Conservation (phyloP, 1,140 invertebrate genomes). For the Sycobia sp. region DNA sequence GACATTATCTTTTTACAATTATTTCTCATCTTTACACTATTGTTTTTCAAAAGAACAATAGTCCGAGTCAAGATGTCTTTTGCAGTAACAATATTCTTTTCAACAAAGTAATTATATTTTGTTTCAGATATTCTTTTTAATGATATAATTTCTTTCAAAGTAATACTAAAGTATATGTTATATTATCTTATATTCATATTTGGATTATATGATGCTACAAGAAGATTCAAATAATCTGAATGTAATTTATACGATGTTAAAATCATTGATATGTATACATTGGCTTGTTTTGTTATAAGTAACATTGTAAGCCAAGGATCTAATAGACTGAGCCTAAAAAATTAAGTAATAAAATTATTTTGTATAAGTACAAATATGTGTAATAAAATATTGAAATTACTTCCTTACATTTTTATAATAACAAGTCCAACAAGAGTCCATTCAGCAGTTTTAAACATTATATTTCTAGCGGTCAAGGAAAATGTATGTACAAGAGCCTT, state of each 20-base stretch:
- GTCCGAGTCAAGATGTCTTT: too few species aligned
- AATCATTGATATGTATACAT: constrained; percentile 56
- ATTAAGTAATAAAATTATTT: constrained; percentile 4
- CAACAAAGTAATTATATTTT: too few species aligned
- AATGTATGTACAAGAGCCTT: constrained; percentile 57
- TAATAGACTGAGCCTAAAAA: constrained; percentile 55
- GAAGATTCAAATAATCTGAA: constrained; percentile 53
- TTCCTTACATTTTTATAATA: constrained; percentile 60
- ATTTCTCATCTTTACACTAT: too few species aligned
- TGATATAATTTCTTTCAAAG: too few species aligned
- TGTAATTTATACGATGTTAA: constrained; percentile 58
- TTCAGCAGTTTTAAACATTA: constrained; percentile 58
- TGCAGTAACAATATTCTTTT: too few species aligned
- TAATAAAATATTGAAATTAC: constrained; percentile 23
- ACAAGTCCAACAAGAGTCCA: constrained; percentile 59
- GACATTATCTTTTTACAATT: too few species aligned
- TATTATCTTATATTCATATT: constrained; percentile 18
- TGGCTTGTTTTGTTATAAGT: constrained; percentile 48
- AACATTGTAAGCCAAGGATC: constrained; percentile 48
- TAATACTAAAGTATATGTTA: too few species aligned
- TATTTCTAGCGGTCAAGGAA: constrained; percentile 56
- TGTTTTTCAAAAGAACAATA: too few species aligned
- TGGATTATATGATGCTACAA: constrained; percentile 42
- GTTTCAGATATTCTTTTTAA: too few species aligned
- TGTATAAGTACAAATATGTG: constrained; percentile 29